These are phyloP conservation scores for Lagopus muta DNA, from an alignment of 2,113 vertebrate genomes.

Conservation along the genomic window DNA sequence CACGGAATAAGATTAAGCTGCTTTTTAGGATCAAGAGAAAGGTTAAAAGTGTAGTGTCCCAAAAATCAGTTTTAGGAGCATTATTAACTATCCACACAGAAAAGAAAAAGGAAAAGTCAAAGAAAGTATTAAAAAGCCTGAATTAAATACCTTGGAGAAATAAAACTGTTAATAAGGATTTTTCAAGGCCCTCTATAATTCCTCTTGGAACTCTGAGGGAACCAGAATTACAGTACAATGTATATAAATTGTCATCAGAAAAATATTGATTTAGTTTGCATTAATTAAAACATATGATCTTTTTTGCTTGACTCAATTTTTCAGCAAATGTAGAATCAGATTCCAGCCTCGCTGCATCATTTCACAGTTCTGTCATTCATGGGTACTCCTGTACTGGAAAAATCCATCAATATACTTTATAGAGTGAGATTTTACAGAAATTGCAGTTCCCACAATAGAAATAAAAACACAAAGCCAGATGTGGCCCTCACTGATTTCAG, in stretches of 20 bases:
- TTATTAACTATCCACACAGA: neutral
- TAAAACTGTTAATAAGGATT: slow-evolving; percentile 19
- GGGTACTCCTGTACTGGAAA: neutral
- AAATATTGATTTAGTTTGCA: slow-evolving; percentile 38
- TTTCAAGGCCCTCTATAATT: neutral
- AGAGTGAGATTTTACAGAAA: neutral
- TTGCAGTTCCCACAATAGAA: neutral
- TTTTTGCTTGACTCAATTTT: slow-evolving; percentile 2
- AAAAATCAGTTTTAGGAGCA: neutral
- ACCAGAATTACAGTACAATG: neutral
- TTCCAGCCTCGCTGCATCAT: neutral
- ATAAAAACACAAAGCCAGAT: neutral
- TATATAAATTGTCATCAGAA: slow-evolving; percentile 16
- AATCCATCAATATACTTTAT: neutral
- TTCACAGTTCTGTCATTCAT: neutral
- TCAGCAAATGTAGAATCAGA: neutral
- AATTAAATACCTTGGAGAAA: slow-evolving; percentile 17
- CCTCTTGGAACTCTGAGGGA: neutral
- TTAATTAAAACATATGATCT: slow-evolving; percentile 2
- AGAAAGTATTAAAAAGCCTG: neutral
- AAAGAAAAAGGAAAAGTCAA: neutral
- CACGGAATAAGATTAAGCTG: neutral
- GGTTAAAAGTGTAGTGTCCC: neutral
- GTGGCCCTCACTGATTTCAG: neutral
- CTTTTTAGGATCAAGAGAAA: neutral